Evolutionary conservation across 37 sponge, comb jelly and placozoan species (phyloP).

Genomic region (Mnemiopsis leidyi): DNA sequence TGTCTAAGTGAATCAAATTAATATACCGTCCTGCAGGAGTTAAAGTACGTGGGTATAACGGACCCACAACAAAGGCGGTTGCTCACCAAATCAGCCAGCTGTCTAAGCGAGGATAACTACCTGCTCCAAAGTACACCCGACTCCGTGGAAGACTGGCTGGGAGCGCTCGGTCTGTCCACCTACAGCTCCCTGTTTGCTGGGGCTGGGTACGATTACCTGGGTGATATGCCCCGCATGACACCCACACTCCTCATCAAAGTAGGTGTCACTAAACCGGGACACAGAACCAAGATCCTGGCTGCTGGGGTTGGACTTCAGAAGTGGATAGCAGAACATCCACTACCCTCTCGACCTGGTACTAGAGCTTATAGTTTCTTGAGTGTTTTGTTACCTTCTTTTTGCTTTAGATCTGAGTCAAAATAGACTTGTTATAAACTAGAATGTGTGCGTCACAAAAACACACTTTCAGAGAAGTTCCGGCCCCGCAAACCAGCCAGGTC

Average conservation of each 20-base stretch:
- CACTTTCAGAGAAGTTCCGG: not conserved
- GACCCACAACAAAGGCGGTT: not conserved
- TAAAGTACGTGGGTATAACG: not conserved
- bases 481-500: not conserved
- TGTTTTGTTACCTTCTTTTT: not conserved
- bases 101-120: not conserved
- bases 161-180: not conserved
- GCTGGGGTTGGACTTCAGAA: not conserved
- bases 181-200: not conserved
- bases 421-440: no score
- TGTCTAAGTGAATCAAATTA: no score
- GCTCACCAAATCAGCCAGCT: not conserved
- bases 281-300: constrained; percentile 8
- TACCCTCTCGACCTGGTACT: not conserved
- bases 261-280: not conserved
- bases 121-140: not conserved
- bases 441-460: no score
- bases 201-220: not conserved
- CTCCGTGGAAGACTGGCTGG: not conserved
- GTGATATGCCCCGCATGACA: not conserved
- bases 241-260: constrained; percentile 1
- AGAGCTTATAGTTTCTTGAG: not conserved
- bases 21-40: not conserved
- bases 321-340: not conserved
- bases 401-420: no score